Base-by-base conservation (phyloP, 2,888 invertebrate species). In the Drosophila neutralis region DNA sequence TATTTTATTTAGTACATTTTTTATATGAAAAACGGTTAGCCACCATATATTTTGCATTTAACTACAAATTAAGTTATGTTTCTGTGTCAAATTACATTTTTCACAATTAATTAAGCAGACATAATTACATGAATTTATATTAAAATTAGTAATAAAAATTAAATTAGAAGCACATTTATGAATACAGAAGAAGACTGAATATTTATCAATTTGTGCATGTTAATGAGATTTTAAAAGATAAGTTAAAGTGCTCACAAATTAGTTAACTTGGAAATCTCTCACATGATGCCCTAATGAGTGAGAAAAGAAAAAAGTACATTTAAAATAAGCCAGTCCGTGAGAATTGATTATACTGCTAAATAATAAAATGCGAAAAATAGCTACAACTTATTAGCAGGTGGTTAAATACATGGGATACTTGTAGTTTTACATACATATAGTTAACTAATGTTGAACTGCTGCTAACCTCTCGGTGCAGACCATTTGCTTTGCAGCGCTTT, bases 401-500 rank as follows among this genome's bases (percentile, higher is more conserved):
- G 42, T 54, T 66, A 29, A 60, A 27, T 27, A 10, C 42, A 45
- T 61, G 27, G 31, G 8, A 18, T 38, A 36, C 29, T 36, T 36
- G 54, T 51, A 49, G 35, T 5, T 18, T 18, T 21, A 42, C 29
- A 13, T 27, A 40, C 1, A 21, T 21, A 4, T 11, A 65, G 45
- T 24, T 29, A 52, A 18, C 40, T 33, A 57, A 56, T 45, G 33
- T 56, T 7, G 7, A 27, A 56, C 27, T n/a, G 54, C 40, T 31
- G 61, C 56, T 52, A 68, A 60, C 53, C 69, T 52, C 64, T 64
- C n/a, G 29, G 58, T 56, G 58, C 48, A 18, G 48, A 60, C 49
- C 53, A 35, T 56, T 40, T 49, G 52, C 51, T 54, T 53, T 51
- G 29, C 49, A 56, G 53, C 61, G 59, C 80, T 76, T 79, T 82